Base-by-base conservation (phyloP, 2,888 invertebrate species). In the Euclidia mi region DNA sequence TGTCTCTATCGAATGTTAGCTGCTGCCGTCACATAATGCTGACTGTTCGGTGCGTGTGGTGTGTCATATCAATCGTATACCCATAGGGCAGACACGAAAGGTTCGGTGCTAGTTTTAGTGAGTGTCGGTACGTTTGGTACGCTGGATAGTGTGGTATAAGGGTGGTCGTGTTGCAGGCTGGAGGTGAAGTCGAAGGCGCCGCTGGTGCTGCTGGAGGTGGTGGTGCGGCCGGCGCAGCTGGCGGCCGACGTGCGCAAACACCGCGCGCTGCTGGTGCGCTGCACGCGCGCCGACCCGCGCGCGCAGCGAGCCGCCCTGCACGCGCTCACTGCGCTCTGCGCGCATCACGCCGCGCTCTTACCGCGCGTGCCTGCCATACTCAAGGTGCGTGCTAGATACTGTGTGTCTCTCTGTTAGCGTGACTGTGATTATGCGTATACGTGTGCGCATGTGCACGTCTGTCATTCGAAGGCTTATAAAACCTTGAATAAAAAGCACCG, bases 161-260 rank as follows among this genome's bases (percentile, higher is more conserved):
- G 34, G 18, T 29, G n/a, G 1, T 12, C 9, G 97, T 15, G 94
- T 95, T 1, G 1, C 79, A 93, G 94, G 62, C 94, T 99, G 86
- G 99, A 99, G 82, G 97, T 99, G 84, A 98, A 98, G 85, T 97
- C 98, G 56, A 99, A 99, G 88, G 98, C 98, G 34, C 97, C 98
- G 15, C 95, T 99, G 75, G 97, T 99, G 69, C 95, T 99, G 71
- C 98, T 98, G 79, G 99, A 99, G 92, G 95, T 99, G 79, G 95
- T 99, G 53, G 97, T 97, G 82, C 96, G 97, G 70, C 96, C 96
- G 34, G 94, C 92, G 66, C 92, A 95, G 61, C 95, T 97, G 60
- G 95, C 95, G 7, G 96, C 95, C 79, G 96, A 98, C 95, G 95
- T 97, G 74, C 96, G 96, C 74, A 96, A 96, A 71, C 96, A 98